These are phyloP conservation scores for Andrena cerasifolii DNA, from an alignment of 1,140 invertebrate species.

Conservation along the genomic window DNA sequence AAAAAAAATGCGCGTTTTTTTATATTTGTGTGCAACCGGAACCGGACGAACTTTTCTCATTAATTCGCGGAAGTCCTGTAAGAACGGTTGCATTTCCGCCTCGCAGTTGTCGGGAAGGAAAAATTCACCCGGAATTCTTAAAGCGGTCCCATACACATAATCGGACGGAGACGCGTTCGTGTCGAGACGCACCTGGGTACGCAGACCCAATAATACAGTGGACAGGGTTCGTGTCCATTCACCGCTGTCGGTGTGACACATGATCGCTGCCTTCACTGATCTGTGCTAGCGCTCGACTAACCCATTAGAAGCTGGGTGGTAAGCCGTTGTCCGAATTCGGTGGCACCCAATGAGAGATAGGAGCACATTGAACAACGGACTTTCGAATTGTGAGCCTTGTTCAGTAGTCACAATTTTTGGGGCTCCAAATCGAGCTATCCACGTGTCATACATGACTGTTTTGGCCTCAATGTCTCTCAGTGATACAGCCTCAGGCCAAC, in stretches of 20 bases:
- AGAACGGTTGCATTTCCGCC: not conserved
- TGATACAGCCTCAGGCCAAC: no score
- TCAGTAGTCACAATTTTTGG: not conserved
- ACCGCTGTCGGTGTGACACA: conserved; percentile 24
- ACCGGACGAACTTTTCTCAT: not conserved
- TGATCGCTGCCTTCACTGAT: conserved; percentile 34
- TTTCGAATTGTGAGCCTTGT: conserved; percentile 1
- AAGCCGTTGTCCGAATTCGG: not conserved
- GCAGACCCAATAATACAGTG: conserved; percentile 71
- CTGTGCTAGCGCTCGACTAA: not conserved
- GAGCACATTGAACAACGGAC: not conserved
- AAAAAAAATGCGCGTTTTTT: not conserved
- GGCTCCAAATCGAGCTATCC: not conserved
- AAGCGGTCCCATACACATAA: conserved; percentile 69
- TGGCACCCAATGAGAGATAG: not conserved
- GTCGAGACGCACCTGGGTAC: conserved; percentile 62
- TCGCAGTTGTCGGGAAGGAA: not conserved
- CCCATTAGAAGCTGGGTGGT: not conserved
- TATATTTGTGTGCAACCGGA: not conserved
- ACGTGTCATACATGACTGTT: not conserved
- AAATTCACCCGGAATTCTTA: conserved; percentile 10
- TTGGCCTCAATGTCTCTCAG: not conserved
- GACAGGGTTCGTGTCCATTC: conserved; percentile 68
- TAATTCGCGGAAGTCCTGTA: not conserved
- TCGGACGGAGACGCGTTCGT: no score